Percentiles rank a stretch among this genome's conserved stretches.
Conservation (phyloP, 92 coral and sea anemone genomes). For the Bergia sp. region DNA sequence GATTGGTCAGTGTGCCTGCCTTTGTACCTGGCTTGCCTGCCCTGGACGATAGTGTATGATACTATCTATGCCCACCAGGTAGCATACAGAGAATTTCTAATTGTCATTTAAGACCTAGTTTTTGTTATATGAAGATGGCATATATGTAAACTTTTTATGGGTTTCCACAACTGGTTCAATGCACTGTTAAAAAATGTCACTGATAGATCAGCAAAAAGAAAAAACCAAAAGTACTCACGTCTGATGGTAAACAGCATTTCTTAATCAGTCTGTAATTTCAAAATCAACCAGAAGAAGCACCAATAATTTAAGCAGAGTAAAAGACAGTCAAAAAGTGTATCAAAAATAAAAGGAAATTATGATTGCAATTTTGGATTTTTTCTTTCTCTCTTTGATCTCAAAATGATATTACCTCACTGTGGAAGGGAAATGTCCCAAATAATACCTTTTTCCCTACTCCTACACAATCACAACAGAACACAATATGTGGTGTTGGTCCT, state of each 20-base stretch:
- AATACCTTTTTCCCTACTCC: too few species aligned
- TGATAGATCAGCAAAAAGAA: background rate
- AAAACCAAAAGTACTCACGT: background rate
- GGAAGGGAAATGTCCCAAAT: too few species aligned
- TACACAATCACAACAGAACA: too few species aligned
- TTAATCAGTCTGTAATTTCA: background rate
- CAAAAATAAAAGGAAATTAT: too few species aligned
- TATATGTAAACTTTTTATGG: background rate
- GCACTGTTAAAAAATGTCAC: too few species aligned
- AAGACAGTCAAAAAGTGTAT: too few species aligned
- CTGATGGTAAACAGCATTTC: background rate
- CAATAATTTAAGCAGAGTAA: too few species aligned
- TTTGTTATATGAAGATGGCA: too few species aligned
- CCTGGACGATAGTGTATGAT: constrained; percentile 93
- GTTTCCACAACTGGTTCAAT: background rate
- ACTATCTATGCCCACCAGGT: constrained; percentile 98
- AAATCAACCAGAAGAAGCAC: background rate
- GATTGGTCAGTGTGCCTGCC: constrained; percentile 99
- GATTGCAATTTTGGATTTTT: background rate
- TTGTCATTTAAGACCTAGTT: background rate
- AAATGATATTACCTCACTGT: too few species aligned
- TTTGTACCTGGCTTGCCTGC: constrained; percentile 77
- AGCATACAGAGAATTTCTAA: background rate
- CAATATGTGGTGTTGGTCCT: too few species aligned
- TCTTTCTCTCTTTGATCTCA: background rate